Percentiles rank a stretch among this genome's conserved stretches.
phyloP scores from a whole-genome alignment of 2,888 invertebrate genomes.

The Catocala fraxini region DNA sequence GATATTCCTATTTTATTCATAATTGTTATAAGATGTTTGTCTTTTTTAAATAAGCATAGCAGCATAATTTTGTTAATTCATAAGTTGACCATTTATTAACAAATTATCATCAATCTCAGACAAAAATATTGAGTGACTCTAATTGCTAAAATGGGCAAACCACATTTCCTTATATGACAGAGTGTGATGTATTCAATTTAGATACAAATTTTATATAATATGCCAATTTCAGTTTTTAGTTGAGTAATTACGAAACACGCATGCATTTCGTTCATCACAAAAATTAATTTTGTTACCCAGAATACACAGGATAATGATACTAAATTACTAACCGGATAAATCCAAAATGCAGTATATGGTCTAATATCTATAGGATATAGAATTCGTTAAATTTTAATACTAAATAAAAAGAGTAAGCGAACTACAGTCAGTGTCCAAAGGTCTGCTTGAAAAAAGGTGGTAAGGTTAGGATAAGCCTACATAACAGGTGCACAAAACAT shows the following conservation, averaged over 20 bases:
- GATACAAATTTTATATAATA: slow-evolving; percentile 49
- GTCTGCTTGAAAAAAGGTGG: slow-evolving; percentile 23
- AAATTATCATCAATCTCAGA: too few species aligned
- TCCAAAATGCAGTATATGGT: slow-evolving; percentile 49
- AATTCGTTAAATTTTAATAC: slow-evolving; percentile 13
- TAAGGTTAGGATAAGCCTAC: slow-evolving; percentile 37
- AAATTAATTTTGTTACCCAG: slow-evolving; percentile 68
- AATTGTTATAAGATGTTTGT: too few species aligned
- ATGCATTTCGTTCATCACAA: slow-evolving; percentile 52
- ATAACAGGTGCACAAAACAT: slow-evolving; percentile 46
- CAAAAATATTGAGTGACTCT: too few species aligned
- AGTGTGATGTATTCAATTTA: slow-evolving; percentile 61
- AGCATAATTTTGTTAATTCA: too few species aligned
- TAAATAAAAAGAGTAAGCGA: slow-evolving; percentile 45
- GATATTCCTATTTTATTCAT: too few species aligned
- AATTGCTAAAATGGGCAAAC: not conserved
- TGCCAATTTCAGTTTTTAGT: slow-evolving; percentile 69
- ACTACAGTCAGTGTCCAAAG: slow-evolving; percentile 22
- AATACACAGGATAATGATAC: slow-evolving; percentile 63
- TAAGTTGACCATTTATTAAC: too few species aligned
- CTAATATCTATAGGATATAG: slow-evolving; percentile 40
- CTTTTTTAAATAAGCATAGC: too few species aligned
- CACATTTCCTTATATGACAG: slow-evolving; percentile 51
- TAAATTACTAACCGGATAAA: slow-evolving; percentile 45
- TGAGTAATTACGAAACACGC: slow-evolving; percentile 51